Conservation (phyloP, 2,113 vertebrate genomes). For the Dolichallabes microphthalmus region DNA sequence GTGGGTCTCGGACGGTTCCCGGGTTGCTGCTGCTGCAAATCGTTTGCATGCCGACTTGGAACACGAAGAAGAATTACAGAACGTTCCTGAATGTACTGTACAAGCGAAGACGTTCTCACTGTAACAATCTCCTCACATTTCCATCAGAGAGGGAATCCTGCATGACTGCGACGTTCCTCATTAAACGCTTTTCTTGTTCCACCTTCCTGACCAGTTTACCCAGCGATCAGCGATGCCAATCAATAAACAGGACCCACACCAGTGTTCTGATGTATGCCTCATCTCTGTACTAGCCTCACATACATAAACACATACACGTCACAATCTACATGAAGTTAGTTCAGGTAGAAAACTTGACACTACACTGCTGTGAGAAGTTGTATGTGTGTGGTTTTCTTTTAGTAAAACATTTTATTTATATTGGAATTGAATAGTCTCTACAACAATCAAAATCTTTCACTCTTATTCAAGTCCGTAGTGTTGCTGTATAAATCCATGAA, state of each 20-base stretch:
- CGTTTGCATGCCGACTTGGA: conserved; percentile 42
- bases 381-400: neutral
- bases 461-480: neutral
- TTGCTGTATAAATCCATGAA: neutral
- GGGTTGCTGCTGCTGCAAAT: conserved; percentile 18
- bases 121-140: neutral
- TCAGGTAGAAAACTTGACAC: neutral
- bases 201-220: conserved; percentile 45
- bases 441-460: neutral
- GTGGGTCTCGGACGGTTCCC: conserved; percentile 8
- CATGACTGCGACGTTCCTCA: conserved; percentile 48
- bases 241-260: conserved; percentile 50
- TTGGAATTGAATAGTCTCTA: neutral
- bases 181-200: conserved; percentile 29
- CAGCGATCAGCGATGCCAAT: conserved; percentile 50
- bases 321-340: neutral
- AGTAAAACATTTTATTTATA: no score
- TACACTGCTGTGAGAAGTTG: neutral
- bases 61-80: conserved; percentile 19
- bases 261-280: conserved; percentile 9
- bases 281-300: neutral
- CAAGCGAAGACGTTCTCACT: neutral
- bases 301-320: neutral
- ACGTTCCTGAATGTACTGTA: conserved; percentile 1
- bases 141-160: conserved; percentile 29